A percentile compares a stretch with the other conserved stretches of the same genome.
Evolutionary conservation across 1,140 invertebrate genomes (phyloP).

Genomic region (Cataglyphis hispanica): DNA sequence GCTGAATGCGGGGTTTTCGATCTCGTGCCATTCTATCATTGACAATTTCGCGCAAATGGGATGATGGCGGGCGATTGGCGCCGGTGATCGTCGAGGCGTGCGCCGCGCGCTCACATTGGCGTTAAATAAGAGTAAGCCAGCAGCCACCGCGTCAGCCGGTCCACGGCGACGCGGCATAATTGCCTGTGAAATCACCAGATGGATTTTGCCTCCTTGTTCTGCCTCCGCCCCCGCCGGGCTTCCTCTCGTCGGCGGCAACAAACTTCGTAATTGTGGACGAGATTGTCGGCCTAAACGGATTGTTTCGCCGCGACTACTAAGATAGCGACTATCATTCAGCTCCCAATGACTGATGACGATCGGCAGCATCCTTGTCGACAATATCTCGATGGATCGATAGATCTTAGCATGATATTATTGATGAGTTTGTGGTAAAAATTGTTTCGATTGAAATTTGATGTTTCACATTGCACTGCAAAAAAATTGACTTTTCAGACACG

Average conservation of each 20-base stretch:
- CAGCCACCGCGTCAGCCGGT: conserved; percentile 48
- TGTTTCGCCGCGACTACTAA: conserved; percentile 29
- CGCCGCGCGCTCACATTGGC: conserved; percentile 84
- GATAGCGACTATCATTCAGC: conserved; percentile 16
- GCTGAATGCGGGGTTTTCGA: conserved; percentile 83
- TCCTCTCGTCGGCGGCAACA: conserved; percentile 38
- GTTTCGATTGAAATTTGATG: not conserved
- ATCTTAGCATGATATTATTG: too few species aligned
- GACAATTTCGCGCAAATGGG: conserved; percentile 85
- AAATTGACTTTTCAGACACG: too few species aligned
- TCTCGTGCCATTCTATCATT: conserved; percentile 84
- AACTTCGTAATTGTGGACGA: conserved; percentile 63
- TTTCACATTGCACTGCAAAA: too few species aligned
- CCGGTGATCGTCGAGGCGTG: conserved; percentile 76
- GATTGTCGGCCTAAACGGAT: conserved; percentile 62
- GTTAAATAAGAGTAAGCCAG: conserved; percentile 86
- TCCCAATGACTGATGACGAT: not conserved
- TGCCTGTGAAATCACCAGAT: conserved; percentile 85
- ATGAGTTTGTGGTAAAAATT: not conserved
- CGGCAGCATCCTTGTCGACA: not conserved
- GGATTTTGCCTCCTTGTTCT: conserved; percentile 83
- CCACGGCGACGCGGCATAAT: conserved; percentile 78
- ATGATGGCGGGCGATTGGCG: conserved; percentile 74
- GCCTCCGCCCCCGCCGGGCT: conserved; percentile 9
- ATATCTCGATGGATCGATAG: not conserved